Base-by-base conservation (phyloP, 2,888 invertebrate species). In the Embidobia sp. region DNA sequence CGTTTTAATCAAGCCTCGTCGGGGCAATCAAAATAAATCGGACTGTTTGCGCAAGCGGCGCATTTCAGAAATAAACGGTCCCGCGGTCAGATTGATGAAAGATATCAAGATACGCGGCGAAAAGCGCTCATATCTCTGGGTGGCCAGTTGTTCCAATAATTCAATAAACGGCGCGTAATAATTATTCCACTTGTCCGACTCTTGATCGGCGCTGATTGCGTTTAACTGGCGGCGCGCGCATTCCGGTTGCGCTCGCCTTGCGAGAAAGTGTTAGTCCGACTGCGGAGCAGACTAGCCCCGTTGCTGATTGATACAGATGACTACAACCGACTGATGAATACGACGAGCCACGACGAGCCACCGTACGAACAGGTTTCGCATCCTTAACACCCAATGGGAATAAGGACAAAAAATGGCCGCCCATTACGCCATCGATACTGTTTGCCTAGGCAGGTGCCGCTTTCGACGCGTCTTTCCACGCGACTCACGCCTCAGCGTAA, bases 221-320 rank as follows among this genome's bases (percentile, higher is more conserved):
- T 79, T 79, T 80, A 81, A 84, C 75, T 78, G 78, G 11, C 73
- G 37, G 49, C 11, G 48, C 33, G 13, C 53, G 26, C 59, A 67
- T 59, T 53, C 46, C 31, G 26, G n/a, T 51, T 64, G 26, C 59
- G 11, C n/a, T n/a, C 19, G 15, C 33, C 18, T 13, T 26, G 8
- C 80, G 84, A 81, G 83, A 84, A 84, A 84, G 82, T 82, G 82
- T 77, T 55, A 27, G 61, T 31, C 8, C 13, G 44, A 51, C 40
- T 44, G 35, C 55, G 46, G 49, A 46, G 22, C 22, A 22, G 75
- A 75, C 75, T 55, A 42, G 79, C 49, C 70, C 74, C 73, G 66
- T 51, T 33, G 72, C 80, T 82, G 86, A 86, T 86, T 85, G 85
- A 86, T 84, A 84, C 83, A 83, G 85, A 87, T 82, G 85, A 85